A percentile compares a stretch with the other conserved stretches of the same genome.
Conservation (phyloP, 1,140 invertebrate genomes). For the Ceratitis capitata region DNA sequence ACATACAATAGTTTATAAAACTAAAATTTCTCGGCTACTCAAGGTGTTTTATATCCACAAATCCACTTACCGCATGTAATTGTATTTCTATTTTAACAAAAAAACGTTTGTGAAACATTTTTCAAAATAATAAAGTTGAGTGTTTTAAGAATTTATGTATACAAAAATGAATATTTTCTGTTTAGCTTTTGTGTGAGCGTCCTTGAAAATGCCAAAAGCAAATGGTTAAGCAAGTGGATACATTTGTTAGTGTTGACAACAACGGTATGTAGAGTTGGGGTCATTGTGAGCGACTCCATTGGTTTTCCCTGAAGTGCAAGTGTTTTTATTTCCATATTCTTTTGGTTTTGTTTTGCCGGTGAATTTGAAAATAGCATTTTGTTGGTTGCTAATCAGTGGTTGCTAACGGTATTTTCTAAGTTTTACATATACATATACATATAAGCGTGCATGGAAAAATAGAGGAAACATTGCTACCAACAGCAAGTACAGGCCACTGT, state of each 20-base stretch:
- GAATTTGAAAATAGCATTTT: not conserved
- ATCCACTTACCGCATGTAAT: constrained; percentile 54
- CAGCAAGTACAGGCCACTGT: no score
- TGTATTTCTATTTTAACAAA: constrained; percentile 52
- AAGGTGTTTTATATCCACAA: not conserved
- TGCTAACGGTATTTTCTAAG: constrained; percentile 1
- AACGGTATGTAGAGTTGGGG: not conserved
- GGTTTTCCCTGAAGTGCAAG: constrained; percentile 19
- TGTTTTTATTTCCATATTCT: not conserved
- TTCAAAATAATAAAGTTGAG: not conserved
- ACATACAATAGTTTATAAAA: no score
- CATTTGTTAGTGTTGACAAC: not conserved
- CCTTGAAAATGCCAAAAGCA: not conserved
- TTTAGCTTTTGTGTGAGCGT: not conserved
- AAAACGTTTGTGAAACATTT: constrained; percentile 54
- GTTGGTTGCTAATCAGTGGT: not conserved
- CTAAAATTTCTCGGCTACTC: no score
- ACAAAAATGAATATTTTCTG: not conserved
- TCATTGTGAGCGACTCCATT: not conserved
- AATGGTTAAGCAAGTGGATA: not conserved
- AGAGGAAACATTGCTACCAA: no score
- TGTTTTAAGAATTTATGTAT: not conserved
- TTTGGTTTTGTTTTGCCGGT: constrained; percentile 30
- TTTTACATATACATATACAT: not conserved
- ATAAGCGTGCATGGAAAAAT: not conserved